Percentiles rank a stretch among this genome's conserved stretches.
Evolutionary conservation across 2,797 vertebrate species (phyloP).

Genomic region (Anguilla anguilla): DNA sequence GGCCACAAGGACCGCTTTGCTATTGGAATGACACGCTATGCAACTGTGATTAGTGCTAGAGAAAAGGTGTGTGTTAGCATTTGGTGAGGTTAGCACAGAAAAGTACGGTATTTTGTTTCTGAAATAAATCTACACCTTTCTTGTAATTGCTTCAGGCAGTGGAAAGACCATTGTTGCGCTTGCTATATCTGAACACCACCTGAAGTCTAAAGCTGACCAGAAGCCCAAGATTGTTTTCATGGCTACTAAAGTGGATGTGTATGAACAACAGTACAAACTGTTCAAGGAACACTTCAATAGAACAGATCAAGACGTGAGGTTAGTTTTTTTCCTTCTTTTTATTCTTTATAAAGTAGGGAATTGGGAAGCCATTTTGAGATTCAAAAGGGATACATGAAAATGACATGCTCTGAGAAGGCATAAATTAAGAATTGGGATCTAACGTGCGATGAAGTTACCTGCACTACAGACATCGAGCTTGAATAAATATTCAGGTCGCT

Average conservation of each 20-base stretch:
- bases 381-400: not conserved
- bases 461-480: not conserved
- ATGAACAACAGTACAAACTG: conserved; percentile 72
- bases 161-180: conserved; percentile 76
- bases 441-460: not conserved
- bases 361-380: not conserved
- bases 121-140: not conserved
- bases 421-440: not conserved
- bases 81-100: not conserved
- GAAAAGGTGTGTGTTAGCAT: not conserved
- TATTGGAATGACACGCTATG: not conserved
- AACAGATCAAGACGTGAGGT: conserved; percentile 62
- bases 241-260: conserved; percentile 72
- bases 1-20: not conserved
- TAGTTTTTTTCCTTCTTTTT: conserved; percentile 17
- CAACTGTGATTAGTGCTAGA: not conserved
- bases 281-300: conserved; percentile 70
- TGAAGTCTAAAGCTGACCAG: conserved; percentile 50
- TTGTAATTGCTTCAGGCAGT: conserved; percentile 61
- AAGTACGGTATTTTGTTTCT: not conserved
- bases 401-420: not conserved
- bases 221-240: conserved; percentile 72
- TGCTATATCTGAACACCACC: conserved; percentile 74
- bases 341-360: not conserved
- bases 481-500: not conserved